Percentiles rank a stretch among this genome's conserved stretches.
Conservation (phyloP, 23 tunicate genomes). For the Styela clava region DNA sequence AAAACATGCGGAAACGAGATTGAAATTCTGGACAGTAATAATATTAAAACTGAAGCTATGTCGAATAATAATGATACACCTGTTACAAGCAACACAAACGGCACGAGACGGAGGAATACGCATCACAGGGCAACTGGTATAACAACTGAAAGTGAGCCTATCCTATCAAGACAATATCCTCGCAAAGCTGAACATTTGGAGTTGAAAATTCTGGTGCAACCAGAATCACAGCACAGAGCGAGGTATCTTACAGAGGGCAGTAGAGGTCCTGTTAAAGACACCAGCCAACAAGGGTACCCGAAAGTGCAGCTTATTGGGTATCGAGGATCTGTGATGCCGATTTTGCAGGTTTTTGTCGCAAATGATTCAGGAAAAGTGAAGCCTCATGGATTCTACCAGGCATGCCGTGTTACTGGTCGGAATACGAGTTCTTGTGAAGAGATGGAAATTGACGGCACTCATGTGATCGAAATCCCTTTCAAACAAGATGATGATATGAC, state of each 20-base stretch:
- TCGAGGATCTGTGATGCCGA: conserved; percentile 45
- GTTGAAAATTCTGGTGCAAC: conserved; percentile 62
- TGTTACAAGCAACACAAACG: not conserved
- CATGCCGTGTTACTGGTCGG: conserved; percentile 90
- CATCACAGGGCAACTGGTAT: not conserved
- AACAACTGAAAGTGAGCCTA: not conserved
- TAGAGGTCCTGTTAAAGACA: conserved; percentile 94
- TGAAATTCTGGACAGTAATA: not conserved
- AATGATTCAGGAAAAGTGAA: conserved; percentile 62
- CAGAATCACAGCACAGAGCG: conserved; percentile 91
- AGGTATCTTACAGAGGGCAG: conserved; percentile 95
- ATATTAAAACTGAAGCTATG: not conserved
- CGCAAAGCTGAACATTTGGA: conserved; percentile 32
- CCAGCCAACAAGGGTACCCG: conserved; percentile 77
- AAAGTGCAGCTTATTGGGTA: conserved; percentile 87
- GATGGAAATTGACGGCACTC: conserved; percentile 62
- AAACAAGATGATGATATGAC: conserved; percentile 49
- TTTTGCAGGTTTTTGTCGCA: conserved; percentile 85
- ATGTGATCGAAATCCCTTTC: conserved; percentile 74
- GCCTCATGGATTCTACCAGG: conserved; percentile 95
- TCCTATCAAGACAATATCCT: conserved; percentile 52
- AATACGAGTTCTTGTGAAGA: conserved; percentile 92
- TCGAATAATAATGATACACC: not conserved
- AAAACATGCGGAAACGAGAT: not conserved
- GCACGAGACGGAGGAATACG: conserved; percentile 1